A percentile compares a stretch with the other conserved stretches of the same genome.
Conservation (phyloP, 2,888 invertebrate genomes). For the Eumacrocentrus americanus region DNA sequence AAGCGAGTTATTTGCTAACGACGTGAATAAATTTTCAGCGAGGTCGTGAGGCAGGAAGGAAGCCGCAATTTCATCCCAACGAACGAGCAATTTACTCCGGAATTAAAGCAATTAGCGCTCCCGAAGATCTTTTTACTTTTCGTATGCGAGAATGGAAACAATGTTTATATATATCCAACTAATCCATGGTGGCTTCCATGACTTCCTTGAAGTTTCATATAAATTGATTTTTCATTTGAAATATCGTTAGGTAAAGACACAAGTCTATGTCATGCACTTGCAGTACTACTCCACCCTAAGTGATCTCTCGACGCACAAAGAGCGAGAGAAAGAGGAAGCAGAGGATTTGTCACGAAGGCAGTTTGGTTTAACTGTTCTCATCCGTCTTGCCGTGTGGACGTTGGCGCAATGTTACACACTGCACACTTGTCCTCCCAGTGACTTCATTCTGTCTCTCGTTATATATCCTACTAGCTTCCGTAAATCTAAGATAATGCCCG, state of each 20-base stretch:
- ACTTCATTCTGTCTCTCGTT: constrained; percentile 29
- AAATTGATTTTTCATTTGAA: no score
- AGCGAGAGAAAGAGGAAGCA: constrained; percentile 46
- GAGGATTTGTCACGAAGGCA: constrained; percentile 60
- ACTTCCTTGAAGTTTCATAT: no score
- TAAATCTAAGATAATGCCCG: no score
- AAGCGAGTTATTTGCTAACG: constrained; percentile 17
- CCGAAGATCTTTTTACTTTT: constrained; percentile 22
- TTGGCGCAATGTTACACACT: constrained; percentile 26
- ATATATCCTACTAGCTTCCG: neutral
- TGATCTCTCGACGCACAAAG: neutral
- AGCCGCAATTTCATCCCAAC: constrained; percentile 41
- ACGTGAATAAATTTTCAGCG: constrained; percentile 31
- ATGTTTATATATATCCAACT: no score
- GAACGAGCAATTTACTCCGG: constrained; percentile 29
- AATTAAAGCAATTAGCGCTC: constrained; percentile 48
- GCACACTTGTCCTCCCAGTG: constrained; percentile 31
- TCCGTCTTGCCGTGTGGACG: constrained; percentile 55
- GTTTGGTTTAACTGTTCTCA: constrained; percentile 61
- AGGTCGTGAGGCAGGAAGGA: constrained; percentile 45
- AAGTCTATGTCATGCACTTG: no score
- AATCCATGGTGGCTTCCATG: no score
- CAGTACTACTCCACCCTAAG: no score
- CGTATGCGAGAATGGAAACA: constrained; percentile 10
- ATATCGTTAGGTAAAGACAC: no score